These are phyloP conservation scores for Shargacucullia verbasci DNA, from an alignment of 2,888 invertebrate genomes.

Conservation along the genomic window DNA sequence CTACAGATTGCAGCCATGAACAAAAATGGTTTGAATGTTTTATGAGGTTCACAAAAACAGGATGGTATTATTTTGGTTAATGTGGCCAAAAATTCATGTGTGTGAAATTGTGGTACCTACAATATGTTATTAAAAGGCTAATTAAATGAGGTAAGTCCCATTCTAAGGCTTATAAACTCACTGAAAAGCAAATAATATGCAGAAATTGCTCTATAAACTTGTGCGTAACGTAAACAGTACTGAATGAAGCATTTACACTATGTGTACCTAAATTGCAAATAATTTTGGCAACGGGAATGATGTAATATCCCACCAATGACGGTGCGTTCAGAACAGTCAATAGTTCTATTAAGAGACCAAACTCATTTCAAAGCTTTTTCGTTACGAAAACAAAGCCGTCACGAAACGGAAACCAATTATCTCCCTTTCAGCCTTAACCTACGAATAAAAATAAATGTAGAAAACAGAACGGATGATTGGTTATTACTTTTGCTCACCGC, in stretches of 20 bases:
- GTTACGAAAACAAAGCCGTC: constrained; percentile 49
- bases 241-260: no score
- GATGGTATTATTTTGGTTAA: no score
- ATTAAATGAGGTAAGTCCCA: no score
- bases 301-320: constrained; percentile 12
- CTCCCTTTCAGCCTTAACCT: constrained; percentile 46
- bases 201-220: no score
- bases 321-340: constrained; percentile 24
- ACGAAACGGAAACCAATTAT: constrained; percentile 54
- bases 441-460: constrained; percentile 53
- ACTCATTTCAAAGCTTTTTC: constrained; percentile 34
- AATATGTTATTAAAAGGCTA: no score
- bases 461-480: constrained; percentile 52
- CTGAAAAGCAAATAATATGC: no score
- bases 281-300: not conserved
- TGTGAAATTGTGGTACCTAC: no score
- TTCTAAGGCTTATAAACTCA: no score
- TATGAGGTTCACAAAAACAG: not conserved
- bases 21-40: constrained; percentile 18
- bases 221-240: not conserved
- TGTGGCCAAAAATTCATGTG: no score
- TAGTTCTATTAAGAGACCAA: constrained; percentile 33
- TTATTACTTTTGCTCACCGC: constrained; percentile 51
- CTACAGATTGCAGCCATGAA: constrained; percentile 41
- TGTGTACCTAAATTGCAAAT: no score